Base-by-base conservation (phyloP, 2,888 invertebrate genomes). In the Dromius quadrimaculatus region DNA sequence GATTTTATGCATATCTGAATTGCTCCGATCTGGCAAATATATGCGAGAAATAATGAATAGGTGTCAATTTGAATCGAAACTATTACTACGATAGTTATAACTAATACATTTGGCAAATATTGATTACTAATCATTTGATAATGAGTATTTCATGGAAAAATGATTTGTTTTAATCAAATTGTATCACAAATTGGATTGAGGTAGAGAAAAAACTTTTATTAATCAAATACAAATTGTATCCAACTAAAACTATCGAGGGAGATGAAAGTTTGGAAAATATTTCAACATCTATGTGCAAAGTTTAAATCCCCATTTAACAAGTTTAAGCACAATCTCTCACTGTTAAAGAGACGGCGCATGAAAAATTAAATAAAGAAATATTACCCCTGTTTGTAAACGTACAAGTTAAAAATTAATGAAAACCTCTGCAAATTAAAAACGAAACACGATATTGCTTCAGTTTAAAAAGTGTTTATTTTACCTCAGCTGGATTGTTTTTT, bases 331-430 rank as follows among this genome's bases (percentile, higher is more conserved):
- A 28, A 54, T 54, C 28, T 28, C 28, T 54, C 50, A 54, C 50
- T 54, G 50, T 54, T 54, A 54, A 28, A 23, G 50, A 28, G 50
- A 54, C 50, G 50, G 23, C 23, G 23, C 28, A 28, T 15, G 23
- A 54, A 54, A 54, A 54, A 54, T 54, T 54, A 54, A 54, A 54
- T 28, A 23, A 54, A 54, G 50, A 54, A 54, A 54, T 54, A 54
- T 54, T 54, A 23, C 28, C 28, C 5, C 5, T 28, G 28, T 54
- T 54, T 54, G 17, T 54, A 54, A 23, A 54, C 17, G 50, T 54
- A 54, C 50, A 23, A n/a, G 50, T 54, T 54, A 54, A 54, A 54
- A 54, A 54, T 54, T 54, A 54, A 54, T 28, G 50, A 28, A 20
- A 23, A 54, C 23, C 50, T 54, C 28, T 11, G 28, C 50, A 54